Conservation (phyloP, 2,888 invertebrate species). For the Brenthis daphne region DNA sequence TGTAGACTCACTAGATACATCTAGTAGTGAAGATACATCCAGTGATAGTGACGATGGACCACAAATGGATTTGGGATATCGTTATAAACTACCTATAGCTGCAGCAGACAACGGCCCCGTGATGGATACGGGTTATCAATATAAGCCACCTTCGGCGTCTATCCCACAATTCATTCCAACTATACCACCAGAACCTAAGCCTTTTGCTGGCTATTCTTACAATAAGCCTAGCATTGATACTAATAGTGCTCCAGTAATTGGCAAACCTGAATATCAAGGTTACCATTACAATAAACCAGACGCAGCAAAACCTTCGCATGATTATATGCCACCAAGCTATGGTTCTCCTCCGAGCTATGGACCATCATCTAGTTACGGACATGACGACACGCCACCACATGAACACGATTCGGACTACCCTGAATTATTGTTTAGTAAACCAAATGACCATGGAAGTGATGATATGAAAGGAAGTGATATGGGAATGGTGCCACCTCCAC, state of each 20-base stretch:
- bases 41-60: conserved; percentile 49
- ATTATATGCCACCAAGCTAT: conserved; percentile 32
- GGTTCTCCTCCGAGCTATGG: conserved; percentile 39
- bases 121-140: conserved; percentile 59
- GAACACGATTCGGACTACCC: conserved; percentile 61
- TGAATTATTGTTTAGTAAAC: conserved; percentile 63
- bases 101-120: conserved; percentile 48
- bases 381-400: conserved; percentile 50
- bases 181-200: conserved; percentile 56
- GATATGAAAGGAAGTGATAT: conserved; percentile 52
- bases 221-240: conserved; percentile 61
- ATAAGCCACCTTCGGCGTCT: conserved; percentile 59
- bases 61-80: conserved; percentile 58
- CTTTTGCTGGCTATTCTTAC: conserved; percentile 65
- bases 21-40: conserved; percentile 49
- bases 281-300: conserved; percentile 61
- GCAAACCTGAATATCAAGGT: conserved; percentile 51
- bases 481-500: conserved; percentile 66
- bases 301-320: conserved; percentile 46
- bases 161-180: conserved; percentile 55
- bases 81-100: conserved; percentile 58
- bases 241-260: conserved; percentile 49
- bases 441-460: conserved; percentile 49
- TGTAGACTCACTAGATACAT: conserved; percentile 38
- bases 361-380: conserved; percentile 46